Conservation (phyloP, 2,113 vertebrate genomes). For the Anhinga anhinga region DNA sequence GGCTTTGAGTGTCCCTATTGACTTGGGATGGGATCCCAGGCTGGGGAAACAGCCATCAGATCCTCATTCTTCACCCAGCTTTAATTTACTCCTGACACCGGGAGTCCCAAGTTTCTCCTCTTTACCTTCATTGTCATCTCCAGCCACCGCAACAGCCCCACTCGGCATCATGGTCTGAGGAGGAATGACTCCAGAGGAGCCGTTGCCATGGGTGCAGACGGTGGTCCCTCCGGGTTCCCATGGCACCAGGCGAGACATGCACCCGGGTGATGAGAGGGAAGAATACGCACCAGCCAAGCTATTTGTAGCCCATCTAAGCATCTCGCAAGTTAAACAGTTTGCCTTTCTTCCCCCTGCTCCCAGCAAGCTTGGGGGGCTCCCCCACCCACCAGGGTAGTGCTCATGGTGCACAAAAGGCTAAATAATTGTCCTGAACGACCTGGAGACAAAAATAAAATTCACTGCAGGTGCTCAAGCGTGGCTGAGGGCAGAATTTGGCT, state of each 20-base stretch:
- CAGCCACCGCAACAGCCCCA: not conserved
- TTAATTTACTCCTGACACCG: conserved; percentile 62
- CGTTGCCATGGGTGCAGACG: conserved; percentile 69
- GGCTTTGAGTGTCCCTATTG: conserved; percentile 38
- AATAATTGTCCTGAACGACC: not conserved
- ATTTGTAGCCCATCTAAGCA: conserved; percentile 54
- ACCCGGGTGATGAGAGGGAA: not conserved
- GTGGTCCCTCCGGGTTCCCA: conserved; percentile 77
- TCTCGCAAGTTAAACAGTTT: conserved; percentile 43
- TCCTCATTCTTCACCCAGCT: conserved; percentile 55
- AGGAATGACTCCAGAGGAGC: conserved; percentile 75
- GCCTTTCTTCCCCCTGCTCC: conserved; percentile 20
- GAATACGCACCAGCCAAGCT: not conserved
- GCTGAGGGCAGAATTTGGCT: not conserved
- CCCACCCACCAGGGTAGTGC: not conserved
- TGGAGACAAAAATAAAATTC: not conserved
- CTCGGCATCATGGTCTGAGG: not conserved
- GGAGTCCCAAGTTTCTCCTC: not conserved
- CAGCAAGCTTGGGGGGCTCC: not conserved
- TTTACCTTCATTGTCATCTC: conserved; percentile 5
- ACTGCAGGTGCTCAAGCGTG: not conserved
- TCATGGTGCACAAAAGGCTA: not conserved
- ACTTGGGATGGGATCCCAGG: not conserved
- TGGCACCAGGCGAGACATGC: conserved; percentile 66
- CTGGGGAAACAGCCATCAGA: not conserved